phyloP scores from a whole-genome alignment of 2,113 vertebrate genomes.

The Otocyon megalotis region DNA sequence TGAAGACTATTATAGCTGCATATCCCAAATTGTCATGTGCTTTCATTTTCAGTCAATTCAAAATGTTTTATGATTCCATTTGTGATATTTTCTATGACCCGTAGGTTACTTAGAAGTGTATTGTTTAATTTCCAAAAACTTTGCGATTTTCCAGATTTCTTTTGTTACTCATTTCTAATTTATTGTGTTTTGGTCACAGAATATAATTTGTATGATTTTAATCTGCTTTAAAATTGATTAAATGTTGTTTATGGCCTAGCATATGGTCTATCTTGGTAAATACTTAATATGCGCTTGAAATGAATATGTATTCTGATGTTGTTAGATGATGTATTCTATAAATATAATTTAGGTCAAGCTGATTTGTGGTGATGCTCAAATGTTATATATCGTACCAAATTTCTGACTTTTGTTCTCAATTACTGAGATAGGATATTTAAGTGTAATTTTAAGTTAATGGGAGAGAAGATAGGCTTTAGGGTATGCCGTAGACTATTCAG shows the following conservation, averaged over 20 bases:
- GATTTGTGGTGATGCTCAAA: background rate
- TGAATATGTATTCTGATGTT: background rate
- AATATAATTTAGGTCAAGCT: background rate
- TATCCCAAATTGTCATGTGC: background rate
- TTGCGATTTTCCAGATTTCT: background rate
- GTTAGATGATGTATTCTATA: background rate
- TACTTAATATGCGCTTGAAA: background rate
- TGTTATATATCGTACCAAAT: background rate
- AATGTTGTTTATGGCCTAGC: background rate
- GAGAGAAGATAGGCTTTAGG: background rate
- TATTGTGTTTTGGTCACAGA: background rate
- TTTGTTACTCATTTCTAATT: background rate
- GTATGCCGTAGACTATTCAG: background rate
- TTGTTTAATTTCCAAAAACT: background rate
- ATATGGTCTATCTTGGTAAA: background rate
- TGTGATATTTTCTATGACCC: background rate
- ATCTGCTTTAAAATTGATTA: background rate
- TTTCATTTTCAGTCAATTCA: background rate
- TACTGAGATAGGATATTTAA: background rate
- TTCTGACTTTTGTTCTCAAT: background rate
- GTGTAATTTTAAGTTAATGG: background rate
- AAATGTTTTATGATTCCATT: background rate
- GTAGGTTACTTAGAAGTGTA: background rate
- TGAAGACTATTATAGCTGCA: background rate
- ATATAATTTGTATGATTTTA: background rate